Conservation (phyloP, 2,113 vertebrate species). For the Phycodurus eques region DNA sequence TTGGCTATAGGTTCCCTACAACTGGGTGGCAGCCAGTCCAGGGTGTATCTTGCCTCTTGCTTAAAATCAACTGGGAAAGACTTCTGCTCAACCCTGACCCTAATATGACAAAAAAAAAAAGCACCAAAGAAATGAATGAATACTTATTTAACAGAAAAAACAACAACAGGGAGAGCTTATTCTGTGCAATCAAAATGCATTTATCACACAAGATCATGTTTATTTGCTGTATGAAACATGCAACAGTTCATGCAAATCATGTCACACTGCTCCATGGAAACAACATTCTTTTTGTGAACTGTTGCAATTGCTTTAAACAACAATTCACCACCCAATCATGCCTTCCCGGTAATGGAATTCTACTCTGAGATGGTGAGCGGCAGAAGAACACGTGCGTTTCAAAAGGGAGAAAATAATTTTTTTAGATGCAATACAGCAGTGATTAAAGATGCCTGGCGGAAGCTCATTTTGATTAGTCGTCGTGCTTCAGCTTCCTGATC, state of each 20-base stretch:
- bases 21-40: too few relatives aligned
- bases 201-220: slow-evolving; percentile 8
- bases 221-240: slow-evolving; percentile 5
- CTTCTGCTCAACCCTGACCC: neutral
- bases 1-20: too few relatives aligned
- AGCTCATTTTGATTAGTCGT: slow-evolving; percentile 55
- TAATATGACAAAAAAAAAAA: neutral
- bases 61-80: too few relatives aligned
- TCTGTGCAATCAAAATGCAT: slow-evolving; percentile 12
- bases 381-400: neutral
- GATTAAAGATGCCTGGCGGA: neutral
- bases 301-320: slow-evolving; percentile 53
- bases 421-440: neutral
- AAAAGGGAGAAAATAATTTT: neutral
- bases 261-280: slow-evolving; percentile 35
- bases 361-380: neutral
- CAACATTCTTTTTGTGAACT: slow-evolving; percentile 3
- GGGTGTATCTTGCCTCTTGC: too few relatives aligned
- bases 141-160: neutral
- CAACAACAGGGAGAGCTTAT: neutral
- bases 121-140: neutral
- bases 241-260: slow-evolving; percentile 4
- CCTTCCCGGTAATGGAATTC: slow-evolving; percentile 1
- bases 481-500: slow-evolving; percentile 79
- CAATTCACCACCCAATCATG: slow-evolving; percentile 28